Conservation (phyloP, 2,113 vertebrate genomes). For the Columba janthina region DNA sequence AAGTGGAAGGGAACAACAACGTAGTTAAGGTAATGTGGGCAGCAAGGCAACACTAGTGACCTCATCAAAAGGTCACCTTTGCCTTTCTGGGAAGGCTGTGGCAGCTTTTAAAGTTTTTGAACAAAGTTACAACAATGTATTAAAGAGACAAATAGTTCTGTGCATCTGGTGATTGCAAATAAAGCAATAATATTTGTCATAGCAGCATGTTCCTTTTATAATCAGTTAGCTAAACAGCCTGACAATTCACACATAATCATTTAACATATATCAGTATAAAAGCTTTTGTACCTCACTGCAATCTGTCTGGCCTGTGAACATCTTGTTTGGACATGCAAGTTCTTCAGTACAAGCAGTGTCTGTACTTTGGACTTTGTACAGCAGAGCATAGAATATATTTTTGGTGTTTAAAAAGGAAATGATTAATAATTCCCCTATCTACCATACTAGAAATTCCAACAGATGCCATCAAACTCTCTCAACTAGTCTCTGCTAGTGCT, state of each 20-base stretch:
- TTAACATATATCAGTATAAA: background rate
- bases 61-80: background rate
- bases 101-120: background rate
- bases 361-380: constrained; percentile 43
- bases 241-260: background rate
- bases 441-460: background rate
- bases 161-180: background rate
- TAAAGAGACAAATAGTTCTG: background rate
- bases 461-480: background rate
- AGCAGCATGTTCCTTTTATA: background rate
- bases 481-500: background rate
- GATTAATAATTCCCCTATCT: constrained; percentile 24
- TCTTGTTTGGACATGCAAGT: constrained; percentile 22
- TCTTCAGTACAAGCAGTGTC: constrained; percentile 19
- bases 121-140: background rate
- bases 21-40: background rate
- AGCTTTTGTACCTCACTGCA: background rate
- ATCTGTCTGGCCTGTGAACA: background rate
- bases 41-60: background rate
- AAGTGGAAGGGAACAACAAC: background rate
- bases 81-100: background rate
- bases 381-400: background rate
- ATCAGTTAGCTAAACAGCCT: background rate
- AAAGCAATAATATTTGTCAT: constrained; percentile 7
- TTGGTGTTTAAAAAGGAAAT: constrained; percentile 37